Percentiles rank a stretch among this genome's conserved stretches.
Evolutionary conservation across 2,888 invertebrate species (phyloP).

Genomic region (Isotomurus palustris): DNA sequence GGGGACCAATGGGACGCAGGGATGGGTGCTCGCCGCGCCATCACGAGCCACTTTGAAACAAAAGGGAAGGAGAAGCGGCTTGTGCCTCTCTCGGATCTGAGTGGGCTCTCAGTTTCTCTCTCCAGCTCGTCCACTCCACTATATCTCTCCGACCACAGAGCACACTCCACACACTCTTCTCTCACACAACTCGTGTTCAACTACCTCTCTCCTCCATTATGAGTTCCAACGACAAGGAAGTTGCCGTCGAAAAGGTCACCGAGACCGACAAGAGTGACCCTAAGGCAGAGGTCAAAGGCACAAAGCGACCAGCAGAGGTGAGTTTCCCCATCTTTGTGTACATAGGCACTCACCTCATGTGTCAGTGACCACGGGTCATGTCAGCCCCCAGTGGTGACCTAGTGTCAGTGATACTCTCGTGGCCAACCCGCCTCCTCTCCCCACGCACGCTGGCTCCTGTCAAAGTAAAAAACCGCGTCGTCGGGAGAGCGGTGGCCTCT

Average conservation of each 20-base stretch:
- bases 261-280: conserved; percentile 70
- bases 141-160: conserved; percentile 9
- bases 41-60: conserved; percentile 35
- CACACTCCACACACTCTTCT: neutral
- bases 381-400: neutral
- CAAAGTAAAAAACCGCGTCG: no score
- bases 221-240: conserved; percentile 76
- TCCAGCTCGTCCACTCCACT: conserved; percentile 6
- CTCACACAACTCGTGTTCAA: neutral
- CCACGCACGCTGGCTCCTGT: no score
- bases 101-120: conserved; percentile 23
- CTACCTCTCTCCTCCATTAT: conserved; percentile 50
- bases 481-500: no score
- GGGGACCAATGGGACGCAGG: conserved; percentile 23
- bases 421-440: no score
- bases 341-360: neutral
- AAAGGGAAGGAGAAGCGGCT: conserved; percentile 39
- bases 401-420: no score
- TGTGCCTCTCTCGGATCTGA: conserved; percentile 13
- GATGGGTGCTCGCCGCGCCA: conserved; percentile 26
- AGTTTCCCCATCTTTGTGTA: conserved; percentile 51
- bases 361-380: neutral
- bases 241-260: conserved; percentile 72
- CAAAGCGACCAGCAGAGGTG: conserved; percentile 83
- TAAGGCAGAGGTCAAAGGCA: conserved; percentile 78